These are phyloP conservation scores for Drosophila tropicalis DNA, from an alignment of 1,140 invertebrate species.

Conservation along the genomic window DNA sequence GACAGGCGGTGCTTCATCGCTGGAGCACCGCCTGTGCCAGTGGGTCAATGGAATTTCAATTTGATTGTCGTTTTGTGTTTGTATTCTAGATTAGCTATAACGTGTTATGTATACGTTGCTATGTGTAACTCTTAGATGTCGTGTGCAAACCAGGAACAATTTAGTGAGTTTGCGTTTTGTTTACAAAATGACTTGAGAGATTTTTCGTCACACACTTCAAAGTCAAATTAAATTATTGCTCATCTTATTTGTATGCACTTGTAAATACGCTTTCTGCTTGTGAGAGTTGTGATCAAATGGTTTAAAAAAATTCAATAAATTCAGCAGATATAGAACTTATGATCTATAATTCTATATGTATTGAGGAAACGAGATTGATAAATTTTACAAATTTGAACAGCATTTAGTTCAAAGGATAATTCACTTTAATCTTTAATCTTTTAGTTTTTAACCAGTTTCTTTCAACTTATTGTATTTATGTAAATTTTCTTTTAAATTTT, in stretches of 20 bases:
- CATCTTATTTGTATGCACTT: not conserved
- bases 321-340: no score
- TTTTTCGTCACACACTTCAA: conserved; percentile 9
- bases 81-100: conserved; percentile 9
- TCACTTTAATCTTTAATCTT: no score
- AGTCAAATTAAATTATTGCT: conserved; percentile 6
- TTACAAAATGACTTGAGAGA: conserved; percentile 15
- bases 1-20: conserved; percentile 36
- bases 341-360: no score
- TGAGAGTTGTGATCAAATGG: no score
- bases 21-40: conserved; percentile 46
- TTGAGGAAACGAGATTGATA: no score
- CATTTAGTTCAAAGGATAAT: no score
- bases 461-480: no score
- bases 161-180: conserved; percentile 16
- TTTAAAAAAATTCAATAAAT: no score
- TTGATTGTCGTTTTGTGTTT: conserved; percentile 22
- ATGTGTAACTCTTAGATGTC: not conserved
- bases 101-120: not conserved
- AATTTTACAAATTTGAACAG: no score
- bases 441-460: no score
- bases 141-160: conserved; percentile 20
- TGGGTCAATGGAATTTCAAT: conserved; percentile 36
- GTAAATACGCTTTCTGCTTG: not conserved
- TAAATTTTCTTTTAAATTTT: no score